Conservation (phyloP, 92 coral and sea anemone species). For the Hydrozoanthus gracilis region DNA sequence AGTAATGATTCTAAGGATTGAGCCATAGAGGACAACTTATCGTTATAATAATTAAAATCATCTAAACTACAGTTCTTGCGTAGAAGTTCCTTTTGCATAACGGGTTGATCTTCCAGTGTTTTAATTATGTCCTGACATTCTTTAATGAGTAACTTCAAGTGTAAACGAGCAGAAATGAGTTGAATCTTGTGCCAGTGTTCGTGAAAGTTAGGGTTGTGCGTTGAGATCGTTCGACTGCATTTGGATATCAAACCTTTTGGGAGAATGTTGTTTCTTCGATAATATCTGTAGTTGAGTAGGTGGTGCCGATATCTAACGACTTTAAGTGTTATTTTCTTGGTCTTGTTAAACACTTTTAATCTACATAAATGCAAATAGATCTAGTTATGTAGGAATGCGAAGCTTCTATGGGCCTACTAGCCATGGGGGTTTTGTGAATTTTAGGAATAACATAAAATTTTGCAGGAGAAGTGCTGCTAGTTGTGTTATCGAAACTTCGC, state of each 20-base stretch:
- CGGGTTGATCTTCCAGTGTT: slow-evolving; percentile 33
- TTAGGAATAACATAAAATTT: too few relatives aligned
- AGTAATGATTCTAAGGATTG: background rate
- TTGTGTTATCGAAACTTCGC: too few relatives aligned
- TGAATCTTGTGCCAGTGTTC: slow-evolving; percentile 46
- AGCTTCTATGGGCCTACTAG: too few relatives aligned
- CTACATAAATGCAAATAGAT: too few relatives aligned
- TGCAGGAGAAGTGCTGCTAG: too few relatives aligned
- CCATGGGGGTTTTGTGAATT: too few relatives aligned
- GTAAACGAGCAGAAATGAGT: slow-evolving; percentile 29
- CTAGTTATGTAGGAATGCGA: too few relatives aligned
- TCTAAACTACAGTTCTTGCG: slow-evolving; percentile 28
- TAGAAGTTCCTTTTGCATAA: slow-evolving; percentile 22
- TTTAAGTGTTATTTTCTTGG: slow-evolving; percentile 17
- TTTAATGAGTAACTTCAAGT: slow-evolving; percentile 30
- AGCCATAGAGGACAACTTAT: slow-evolving; percentile 8
- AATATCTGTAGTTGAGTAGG: slow-evolving; percentile 25
- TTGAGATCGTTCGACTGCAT: slow-evolving; percentile 34
- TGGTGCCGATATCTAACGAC: slow-evolving; percentile 32
- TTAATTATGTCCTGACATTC: slow-evolving; percentile 29
- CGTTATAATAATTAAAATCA: slow-evolving; percentile 2
- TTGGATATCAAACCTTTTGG: slow-evolving; percentile 31
- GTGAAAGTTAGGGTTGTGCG: slow-evolving; percentile 16
- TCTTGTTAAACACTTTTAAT: slow-evolving; percentile 4
- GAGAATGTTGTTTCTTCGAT: slow-evolving; percentile 28